phyloP scores from a whole-genome alignment of 2,113 vertebrate species.

The Pseudonaja textilis region DNA sequence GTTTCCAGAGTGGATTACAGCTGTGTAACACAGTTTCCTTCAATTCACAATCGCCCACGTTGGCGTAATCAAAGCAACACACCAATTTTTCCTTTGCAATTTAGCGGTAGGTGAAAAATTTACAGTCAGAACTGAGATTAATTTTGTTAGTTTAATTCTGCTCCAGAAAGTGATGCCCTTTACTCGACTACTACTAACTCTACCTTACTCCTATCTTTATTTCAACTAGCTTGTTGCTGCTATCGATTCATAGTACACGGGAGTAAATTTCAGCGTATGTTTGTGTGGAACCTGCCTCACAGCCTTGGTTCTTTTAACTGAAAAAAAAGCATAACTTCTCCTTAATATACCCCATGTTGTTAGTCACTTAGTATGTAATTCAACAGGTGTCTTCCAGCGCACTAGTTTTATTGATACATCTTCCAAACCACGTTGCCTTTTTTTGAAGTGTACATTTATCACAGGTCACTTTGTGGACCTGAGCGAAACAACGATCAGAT shows the following conservation, averaged over 20 bases:
- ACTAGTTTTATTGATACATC: background rate
- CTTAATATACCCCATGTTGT: background rate
- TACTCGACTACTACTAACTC: background rate
- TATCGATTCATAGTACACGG: rapidly evolving
- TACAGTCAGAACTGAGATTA: background rate
- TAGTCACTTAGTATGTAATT: background rate
- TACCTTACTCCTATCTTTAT: too few relatives aligned
- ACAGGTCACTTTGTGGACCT: background rate
- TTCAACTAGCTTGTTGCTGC: background rate
- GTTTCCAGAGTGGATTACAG: background rate
- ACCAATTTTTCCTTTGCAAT: background rate
- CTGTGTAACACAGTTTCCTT: background rate
- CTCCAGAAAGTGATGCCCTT: background rate
- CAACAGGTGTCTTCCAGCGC: background rate
- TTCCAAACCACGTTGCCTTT: background rate
- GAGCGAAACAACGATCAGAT: background rate
- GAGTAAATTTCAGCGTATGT: background rate
- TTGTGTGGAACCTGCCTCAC: background rate
- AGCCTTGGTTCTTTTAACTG: background rate
- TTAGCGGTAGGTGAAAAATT: background rate
- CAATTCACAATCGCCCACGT: background rate
- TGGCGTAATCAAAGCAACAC: background rate
- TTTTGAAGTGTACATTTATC: background rate
- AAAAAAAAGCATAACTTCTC: background rate
- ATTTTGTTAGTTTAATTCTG: background rate